Conservation (phyloP, 2,888 invertebrate genomes). For the Augochlorella aurata region DNA sequence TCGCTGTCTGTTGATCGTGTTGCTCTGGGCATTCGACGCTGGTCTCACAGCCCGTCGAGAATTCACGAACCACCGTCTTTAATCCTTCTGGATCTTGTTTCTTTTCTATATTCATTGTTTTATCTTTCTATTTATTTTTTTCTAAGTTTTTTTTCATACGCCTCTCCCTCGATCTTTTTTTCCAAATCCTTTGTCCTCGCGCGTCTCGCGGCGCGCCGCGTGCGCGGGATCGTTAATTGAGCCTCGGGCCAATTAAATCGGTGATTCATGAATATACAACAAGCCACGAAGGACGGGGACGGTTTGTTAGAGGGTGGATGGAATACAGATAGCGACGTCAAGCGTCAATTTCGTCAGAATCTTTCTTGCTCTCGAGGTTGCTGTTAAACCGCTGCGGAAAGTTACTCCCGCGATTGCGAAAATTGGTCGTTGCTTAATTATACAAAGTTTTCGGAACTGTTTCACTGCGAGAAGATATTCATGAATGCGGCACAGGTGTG, state of each 20-base stretch:
- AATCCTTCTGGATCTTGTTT: neutral
- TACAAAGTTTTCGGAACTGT: neutral
- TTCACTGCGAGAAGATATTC: neutral
- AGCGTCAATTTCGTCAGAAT: constrained; percentile 64
- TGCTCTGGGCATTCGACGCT: constrained; percentile 25
- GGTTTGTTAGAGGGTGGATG: constrained; percentile 11
- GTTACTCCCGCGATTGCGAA: neutral
- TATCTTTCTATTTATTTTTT: neutral
- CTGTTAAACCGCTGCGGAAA: neutral
- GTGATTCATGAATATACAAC: constrained; percentile 60
- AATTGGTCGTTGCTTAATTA: neutral
- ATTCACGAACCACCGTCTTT: constrained; percentile 54
- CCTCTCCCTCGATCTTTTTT: neutral
- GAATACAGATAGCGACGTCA: constrained; percentile 69
- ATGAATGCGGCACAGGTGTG: neutral
- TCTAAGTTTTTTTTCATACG: no score
- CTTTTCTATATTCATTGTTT: neutral
- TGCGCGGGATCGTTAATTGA: constrained; percentile 34
- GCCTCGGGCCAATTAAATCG: constrained; percentile 33
- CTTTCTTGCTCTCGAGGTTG: neutral
- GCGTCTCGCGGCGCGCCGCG: neutral
- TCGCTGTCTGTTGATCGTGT: constrained; percentile 45
- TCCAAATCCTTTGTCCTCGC: neutral
- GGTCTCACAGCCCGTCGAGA: constrained; percentile 29
- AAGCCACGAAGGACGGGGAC: constrained; percentile 35